These are phyloP conservation scores for Sciurus niger DNA, from an alignment of 2,113 vertebrate genomes.

Conservation along the genomic window DNA sequence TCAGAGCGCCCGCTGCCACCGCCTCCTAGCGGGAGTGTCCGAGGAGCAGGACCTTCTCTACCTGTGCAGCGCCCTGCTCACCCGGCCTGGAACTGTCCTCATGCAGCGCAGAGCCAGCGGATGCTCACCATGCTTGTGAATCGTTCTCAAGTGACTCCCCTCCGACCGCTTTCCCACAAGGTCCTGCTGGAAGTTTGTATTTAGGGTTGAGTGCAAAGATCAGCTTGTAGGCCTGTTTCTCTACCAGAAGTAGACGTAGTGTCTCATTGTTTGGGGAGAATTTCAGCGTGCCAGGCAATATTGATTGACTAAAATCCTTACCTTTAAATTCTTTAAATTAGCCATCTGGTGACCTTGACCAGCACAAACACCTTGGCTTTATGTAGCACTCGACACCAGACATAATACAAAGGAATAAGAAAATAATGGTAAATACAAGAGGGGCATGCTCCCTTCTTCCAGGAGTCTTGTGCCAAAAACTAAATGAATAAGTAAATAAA, in stretches of 20 bases:
- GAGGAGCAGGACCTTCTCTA: neutral
- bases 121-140: neutral
- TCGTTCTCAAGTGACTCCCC: no score
- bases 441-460: neutral
- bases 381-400: neutral
- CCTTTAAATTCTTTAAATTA: conserved; percentile 6
- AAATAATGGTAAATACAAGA: neutral
- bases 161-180: neutral
- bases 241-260: neutral
- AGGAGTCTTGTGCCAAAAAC: neutral
- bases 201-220: neutral
- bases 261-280: neutral
- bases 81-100: neutral
- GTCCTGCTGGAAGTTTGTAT: neutral
- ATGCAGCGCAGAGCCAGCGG: neutral
- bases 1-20: neutral
- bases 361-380: neutral
- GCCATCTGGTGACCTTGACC: neutral
- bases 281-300: neutral
- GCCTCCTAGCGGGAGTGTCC: neutral
- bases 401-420: neutral
- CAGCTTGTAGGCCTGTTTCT: neutral
- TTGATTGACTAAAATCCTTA: neutral
- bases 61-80: neutral
- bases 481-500: neutral